Percentiles rank a stretch among this genome's conserved stretches.
Evolutionary conservation across 2,797 vertebrate genomes (phyloP).

Genomic region (Myotis planiceps): DNA sequence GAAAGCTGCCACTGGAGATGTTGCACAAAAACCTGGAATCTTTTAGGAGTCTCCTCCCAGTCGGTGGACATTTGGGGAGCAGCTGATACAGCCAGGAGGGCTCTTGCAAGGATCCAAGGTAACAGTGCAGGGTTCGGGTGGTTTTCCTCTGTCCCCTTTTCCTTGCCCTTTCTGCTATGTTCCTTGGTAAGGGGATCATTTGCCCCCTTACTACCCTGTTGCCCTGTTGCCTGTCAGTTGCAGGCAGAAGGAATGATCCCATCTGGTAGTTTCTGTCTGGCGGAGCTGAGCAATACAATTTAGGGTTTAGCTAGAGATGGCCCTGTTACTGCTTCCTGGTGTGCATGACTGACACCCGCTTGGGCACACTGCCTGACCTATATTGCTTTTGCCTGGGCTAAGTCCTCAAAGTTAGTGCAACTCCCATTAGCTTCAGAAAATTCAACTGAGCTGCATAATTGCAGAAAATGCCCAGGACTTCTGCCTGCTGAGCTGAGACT

Average conservation of each 20-base stretch:
- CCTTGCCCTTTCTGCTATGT: not conserved
- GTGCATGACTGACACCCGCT: not conserved
- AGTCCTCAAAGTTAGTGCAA: constrained; percentile 81
- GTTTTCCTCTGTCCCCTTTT: not conserved
- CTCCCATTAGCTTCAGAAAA: constrained; percentile 74
- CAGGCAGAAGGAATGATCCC: not conserved
- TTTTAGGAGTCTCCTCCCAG: constrained; percentile 63
- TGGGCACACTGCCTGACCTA: constrained; percentile 60
- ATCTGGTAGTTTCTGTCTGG: not conserved
- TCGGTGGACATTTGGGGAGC: constrained; percentile 69
- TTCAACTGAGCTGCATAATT: constrained; percentile 41
- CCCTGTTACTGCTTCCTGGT: constrained; percentile 21
- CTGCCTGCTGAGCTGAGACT: not conserved
- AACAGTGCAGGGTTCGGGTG: constrained; percentile 23
- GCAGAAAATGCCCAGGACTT: constrained; percentile 57
- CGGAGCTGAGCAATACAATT: constrained; percentile 46
- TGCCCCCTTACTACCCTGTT: not conserved
- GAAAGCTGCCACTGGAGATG: constrained; percentile 78
- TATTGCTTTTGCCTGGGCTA: constrained; percentile 63
- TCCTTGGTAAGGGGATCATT: not conserved
- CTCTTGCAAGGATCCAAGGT: constrained; percentile 77
- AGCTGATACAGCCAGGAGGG: constrained; percentile 72
- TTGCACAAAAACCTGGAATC: constrained; percentile 60
- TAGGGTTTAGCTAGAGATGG: not conserved
- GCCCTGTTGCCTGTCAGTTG: not conserved